A percentile compares a stretch with the other conserved stretches of the same genome.
phyloP scores from a whole-genome alignment of 2,888 invertebrate genomes.

The Beris morrisii region DNA sequence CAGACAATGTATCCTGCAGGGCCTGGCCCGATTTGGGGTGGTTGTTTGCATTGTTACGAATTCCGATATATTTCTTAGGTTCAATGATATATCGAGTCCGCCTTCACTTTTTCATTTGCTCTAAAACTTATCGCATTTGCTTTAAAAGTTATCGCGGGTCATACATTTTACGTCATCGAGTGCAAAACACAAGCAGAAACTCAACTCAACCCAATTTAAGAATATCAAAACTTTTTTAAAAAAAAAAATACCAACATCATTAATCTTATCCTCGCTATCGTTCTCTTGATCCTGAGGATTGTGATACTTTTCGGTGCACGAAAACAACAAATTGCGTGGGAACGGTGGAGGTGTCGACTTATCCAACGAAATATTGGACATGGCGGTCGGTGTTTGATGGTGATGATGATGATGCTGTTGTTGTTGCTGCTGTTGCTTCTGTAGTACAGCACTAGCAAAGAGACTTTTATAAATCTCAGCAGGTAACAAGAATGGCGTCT shows the following conservation, averaged over 20 bases:
- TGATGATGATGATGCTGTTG: slow-evolving; percentile 42
- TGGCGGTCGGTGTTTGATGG: slow-evolving; percentile 25
- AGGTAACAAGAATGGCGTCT: slow-evolving; percentile 65
- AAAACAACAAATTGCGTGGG: slow-evolving; percentile 62
- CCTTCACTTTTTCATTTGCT: too few relatives aligned
- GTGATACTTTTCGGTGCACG: slow-evolving; percentile 45
- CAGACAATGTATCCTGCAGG: too few relatives aligned
- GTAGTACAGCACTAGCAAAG: slow-evolving; percentile 68
- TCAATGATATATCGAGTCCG: too few relatives aligned
- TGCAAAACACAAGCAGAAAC: too few relatives aligned
- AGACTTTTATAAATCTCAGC: slow-evolving; percentile 79
- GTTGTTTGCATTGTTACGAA: too few relatives aligned
- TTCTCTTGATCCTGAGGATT: slow-evolving; percentile 35
- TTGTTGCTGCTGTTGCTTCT: slow-evolving; percentile 56
- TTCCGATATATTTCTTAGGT: too few relatives aligned
- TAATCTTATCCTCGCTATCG: slow-evolving; percentile 28
- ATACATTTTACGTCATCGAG: too few relatives aligned
- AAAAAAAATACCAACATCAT: slow-evolving; percentile 46
- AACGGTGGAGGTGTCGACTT: slow-evolving; percentile 43
- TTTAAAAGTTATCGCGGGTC: too few relatives aligned
- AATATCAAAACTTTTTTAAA: too few relatives aligned
- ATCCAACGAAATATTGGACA: neutral
- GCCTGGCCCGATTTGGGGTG: too few relatives aligned
- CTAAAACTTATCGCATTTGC: too few relatives aligned
- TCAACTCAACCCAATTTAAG: too few relatives aligned